Evolutionary conservation across 2,888 invertebrate genomes (phyloP).

Genomic region (Griposia aprilina): DNA sequence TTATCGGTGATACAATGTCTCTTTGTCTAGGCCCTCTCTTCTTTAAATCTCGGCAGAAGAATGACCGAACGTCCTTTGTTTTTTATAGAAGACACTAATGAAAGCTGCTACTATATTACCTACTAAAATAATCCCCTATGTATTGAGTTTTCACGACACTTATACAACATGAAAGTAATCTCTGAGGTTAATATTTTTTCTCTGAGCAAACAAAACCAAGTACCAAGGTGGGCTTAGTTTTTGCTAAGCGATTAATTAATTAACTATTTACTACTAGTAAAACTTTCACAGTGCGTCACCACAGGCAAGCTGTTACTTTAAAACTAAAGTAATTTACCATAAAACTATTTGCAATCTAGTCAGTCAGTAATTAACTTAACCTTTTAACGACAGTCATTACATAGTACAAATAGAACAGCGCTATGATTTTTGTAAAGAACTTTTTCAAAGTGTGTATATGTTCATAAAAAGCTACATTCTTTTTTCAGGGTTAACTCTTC

Average conservation of each 20-base stretch:
- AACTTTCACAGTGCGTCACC: conserved; percentile 12
- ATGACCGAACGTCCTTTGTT: neutral
- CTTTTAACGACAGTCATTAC: neutral
- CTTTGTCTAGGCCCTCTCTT: too few species aligned
- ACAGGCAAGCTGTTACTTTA: neutral
- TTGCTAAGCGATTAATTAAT: conserved; percentile 3
- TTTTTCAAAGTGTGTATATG: neutral
- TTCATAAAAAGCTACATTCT: neutral
- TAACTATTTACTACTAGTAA: neutral
- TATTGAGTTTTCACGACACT: neutral
- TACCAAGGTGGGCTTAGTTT: neutral
- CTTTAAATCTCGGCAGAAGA: neutral
- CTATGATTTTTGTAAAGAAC: neutral
- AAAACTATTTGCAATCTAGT: conserved; percentile 2
- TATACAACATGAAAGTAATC: neutral
- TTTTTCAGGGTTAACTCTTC: accelerated
- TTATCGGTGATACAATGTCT: too few species aligned
- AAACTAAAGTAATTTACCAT: neutral
- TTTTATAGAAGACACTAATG: neutral
- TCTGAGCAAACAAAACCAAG: too few species aligned
- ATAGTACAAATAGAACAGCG: neutral
- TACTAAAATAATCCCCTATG: neutral
- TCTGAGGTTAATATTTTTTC: neutral
- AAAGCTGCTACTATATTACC: neutral
- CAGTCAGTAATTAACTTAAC: conserved; percentile 17